Evolutionary conservation across 2,113 vertebrate species (phyloP), one percentile per base, ranked within the genome.

Genomic region (Ondatra zibethicus): DNA sequence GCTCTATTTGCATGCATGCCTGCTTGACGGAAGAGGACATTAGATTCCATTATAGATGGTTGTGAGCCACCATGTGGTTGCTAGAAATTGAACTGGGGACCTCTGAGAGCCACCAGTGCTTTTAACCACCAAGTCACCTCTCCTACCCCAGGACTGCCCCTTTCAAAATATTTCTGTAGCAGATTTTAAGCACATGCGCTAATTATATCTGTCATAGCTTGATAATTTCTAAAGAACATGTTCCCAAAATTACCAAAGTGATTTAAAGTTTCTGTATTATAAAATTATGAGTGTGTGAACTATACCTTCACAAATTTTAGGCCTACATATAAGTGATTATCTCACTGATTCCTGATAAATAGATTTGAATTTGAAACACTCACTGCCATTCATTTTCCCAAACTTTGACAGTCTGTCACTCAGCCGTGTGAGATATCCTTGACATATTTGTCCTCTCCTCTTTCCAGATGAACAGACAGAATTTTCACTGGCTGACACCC

Each of bases 401-500:
- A 7, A 23, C 29, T 33, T 88, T 89, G 29, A 39, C 58, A 50
- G 42, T 3, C 25, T 84, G 42, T 47, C 50, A 9, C 68, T 68
- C 78, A 68, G 45, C 10, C 42, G 1, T 3, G 4, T 50, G 29
- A 39, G 7, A 0, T 61, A 2, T 47, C 70, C 58, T 92, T 94
- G 63, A 50, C 63, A 0, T 90, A 7, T 94, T 78, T 90, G 42
- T 95, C 13, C 95, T 88, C 33, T 96, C 61, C 39, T 86, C 33
- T 76, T 11, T 86, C 77, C 97, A 99, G 98, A 98, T 9, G 93
- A 98, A 52, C 77, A 61, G 66, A 0, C 0, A 4, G 87, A 98
- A 31, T n/a, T 12, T 92, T 72, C 88, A 31, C 33, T 63, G 89
- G 97, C 13, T 91, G 97, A 97, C 17, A 3, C 78, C 33, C 94